Evolutionary conservation across 2,797 vertebrate genomes (phyloP).

Genomic region (Scolopax rusticola): DNA sequence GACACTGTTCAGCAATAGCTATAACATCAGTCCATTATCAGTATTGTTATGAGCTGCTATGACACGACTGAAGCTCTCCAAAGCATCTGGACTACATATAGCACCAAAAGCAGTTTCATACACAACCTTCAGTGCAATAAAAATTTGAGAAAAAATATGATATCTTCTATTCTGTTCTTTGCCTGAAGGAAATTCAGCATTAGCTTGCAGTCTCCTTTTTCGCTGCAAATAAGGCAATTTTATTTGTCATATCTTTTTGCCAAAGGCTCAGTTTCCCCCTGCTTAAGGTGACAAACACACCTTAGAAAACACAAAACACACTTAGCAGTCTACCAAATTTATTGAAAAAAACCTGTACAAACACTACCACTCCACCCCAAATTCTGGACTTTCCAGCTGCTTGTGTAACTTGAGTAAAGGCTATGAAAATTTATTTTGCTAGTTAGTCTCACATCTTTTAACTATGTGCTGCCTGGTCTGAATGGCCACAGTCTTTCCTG

Average conservation of each 20-base stretch:
- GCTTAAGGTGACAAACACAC: neutral
- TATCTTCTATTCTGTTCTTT: neutral
- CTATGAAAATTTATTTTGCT: neutral
- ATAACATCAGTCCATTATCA: neutral
- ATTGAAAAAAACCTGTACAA: neutral
- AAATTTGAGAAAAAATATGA: neutral
- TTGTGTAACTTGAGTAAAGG: neutral
- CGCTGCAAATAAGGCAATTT: neutral
- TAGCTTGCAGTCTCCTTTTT: neutral
- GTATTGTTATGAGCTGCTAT: neutral
- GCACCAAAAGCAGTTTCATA: neutral
- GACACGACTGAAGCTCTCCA: neutral
- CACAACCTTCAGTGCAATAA: neutral
- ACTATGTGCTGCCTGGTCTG: neutral
- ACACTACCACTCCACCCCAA: accelerated
- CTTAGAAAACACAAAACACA: neutral
- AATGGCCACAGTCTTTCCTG: neutral
- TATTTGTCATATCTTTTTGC: neutral
- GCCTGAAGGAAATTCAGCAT: neutral
- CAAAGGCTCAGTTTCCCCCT: neutral
- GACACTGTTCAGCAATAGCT: neutral
- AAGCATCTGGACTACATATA: neutral
- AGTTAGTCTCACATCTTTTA: neutral
- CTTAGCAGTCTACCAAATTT: neutral
- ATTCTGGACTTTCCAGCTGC: neutral